Evolutionary conservation across 2,797 vertebrate species (phyloP), one percentile per base, ranked within the genome.

Genomic region (Lagorchestes hirsutus): DNA sequence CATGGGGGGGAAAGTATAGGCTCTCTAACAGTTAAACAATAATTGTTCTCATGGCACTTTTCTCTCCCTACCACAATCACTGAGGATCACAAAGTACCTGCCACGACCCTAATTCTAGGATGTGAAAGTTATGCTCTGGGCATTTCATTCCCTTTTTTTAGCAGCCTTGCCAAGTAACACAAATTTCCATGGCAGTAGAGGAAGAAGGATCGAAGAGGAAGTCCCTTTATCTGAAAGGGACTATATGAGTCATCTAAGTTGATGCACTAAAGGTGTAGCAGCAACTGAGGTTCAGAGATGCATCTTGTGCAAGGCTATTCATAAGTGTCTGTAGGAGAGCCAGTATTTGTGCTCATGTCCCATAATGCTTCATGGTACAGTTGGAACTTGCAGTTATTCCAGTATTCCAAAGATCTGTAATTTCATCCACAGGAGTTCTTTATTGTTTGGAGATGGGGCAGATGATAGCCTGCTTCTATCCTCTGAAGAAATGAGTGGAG

Each of bases 11-110:
- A 95, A 95, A 95, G 28, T 91, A 9, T 91, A 91, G 54, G 58
- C 0, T 62, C 93, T 94, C 58, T 54, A 94, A 92, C 92, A 90
- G 56, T 94, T 92, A 93, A 90, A 92, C 91, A 59, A 91, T 40
- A n/a, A 91, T 34, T 59, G 6, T 67, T 28, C 74, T 82, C 22
- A 46, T 46, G 9, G 74, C 40, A 46, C 16, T 82, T 24, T 82
- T 40, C n/a, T 82, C 67, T 82, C 67, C n/a, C 6, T 82, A 40
- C 74, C 46, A 10, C 6, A 46, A 27, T 82, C 22, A 46, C 18
- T 46, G 18, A 82, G 46, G 2, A 82, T 82, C 40, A 46, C 40
- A 46, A 46, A 82, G 74, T 24, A 82, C 40, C 40, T 82, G 74
- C 27, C n/a, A 82, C 3, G 22, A 82, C 12, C 40, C 22, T 82